Conservation (phyloP, 2,797 vertebrate species). For the Hoplostethus mediterraneus region DNA sequence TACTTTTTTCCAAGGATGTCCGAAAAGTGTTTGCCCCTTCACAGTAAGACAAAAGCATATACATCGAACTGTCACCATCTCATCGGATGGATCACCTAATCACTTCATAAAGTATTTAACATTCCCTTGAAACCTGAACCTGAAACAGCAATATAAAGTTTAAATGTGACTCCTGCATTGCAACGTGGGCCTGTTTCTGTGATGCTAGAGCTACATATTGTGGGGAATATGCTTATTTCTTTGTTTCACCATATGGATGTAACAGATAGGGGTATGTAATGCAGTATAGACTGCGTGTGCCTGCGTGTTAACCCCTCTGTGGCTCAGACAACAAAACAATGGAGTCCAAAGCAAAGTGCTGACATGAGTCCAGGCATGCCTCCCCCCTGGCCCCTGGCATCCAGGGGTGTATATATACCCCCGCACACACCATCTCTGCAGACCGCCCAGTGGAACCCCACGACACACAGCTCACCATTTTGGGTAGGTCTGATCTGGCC, state of each 20-base stretch:
- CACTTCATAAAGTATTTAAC: too few relatives aligned
- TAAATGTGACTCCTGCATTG: not conserved
- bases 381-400: conserved; percentile 58
- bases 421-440: conserved; percentile 65
- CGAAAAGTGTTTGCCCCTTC: not conserved
- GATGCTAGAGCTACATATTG: conserved; percentile 1
- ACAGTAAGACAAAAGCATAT: not conserved
- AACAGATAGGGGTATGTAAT: not conserved
- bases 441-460: conserved; percentile 80
- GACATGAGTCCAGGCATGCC: conserved; percentile 84
- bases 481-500: conserved; percentile 77
- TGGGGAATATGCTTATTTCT: too few relatives aligned
- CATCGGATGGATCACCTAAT: too few relatives aligned
- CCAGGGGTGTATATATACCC: conserved; percentile 88
- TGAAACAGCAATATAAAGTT: not conserved
- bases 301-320: conserved; percentile 75
- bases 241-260: not conserved
- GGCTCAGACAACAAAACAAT: conserved; percentile 88
- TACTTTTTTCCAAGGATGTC: not conserved
- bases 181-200: not conserved
- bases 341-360: conserved; percentile 92
- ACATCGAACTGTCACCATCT: not conserved
- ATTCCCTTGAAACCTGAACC: not conserved
- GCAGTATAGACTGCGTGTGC: conserved; percentile 33
- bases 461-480: conserved; percentile 78